Percentiles rank a stretch among this genome's conserved stretches.
phyloP scores from a whole-genome alignment of 1,140 invertebrate species.

The Brachionus rotundiformis region DNA sequence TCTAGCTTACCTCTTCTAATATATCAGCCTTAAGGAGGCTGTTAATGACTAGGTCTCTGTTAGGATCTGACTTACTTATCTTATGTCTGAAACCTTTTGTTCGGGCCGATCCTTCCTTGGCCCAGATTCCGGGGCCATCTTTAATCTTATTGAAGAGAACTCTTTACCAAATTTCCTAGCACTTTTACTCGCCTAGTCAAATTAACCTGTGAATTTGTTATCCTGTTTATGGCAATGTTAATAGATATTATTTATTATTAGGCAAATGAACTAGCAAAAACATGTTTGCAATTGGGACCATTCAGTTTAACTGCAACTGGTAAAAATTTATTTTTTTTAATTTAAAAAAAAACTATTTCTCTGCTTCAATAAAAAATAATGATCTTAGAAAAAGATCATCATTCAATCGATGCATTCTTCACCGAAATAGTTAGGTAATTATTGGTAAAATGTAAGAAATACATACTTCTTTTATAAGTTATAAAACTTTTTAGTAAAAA shows the following conservation, averaged over 20 bases:
- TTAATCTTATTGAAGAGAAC: too few species aligned
- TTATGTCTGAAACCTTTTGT: too few species aligned
- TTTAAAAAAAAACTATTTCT: neutral
- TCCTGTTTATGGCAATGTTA: constrained; percentile 42
- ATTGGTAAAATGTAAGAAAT: neutral
- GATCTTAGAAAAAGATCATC: neutral
- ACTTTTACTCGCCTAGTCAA: constrained; percentile 30
- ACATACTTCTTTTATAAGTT: constrained; percentile 32
- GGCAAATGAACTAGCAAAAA: neutral
- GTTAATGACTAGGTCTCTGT: too few species aligned
- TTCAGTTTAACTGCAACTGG: constrained; percentile 16
- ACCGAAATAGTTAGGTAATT: neutral
- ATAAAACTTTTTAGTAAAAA: neutral
- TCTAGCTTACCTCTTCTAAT: too few species aligned
- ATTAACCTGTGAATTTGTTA: constrained; percentile 40
- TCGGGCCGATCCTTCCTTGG: too few species aligned
- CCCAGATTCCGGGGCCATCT: too few species aligned
- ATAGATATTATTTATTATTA: constrained; percentile 33
- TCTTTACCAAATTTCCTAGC: too few species aligned
- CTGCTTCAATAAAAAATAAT: neutral
- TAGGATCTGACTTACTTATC: too few species aligned
- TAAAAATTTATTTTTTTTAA: neutral
- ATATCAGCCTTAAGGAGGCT: too few species aligned
- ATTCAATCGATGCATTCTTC: constrained; percentile 9
- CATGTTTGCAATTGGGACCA: neutral